Evolutionary conservation across 2,113 vertebrate species (phyloP).

Genomic region (Pyxicephalus adspersus): DNA sequence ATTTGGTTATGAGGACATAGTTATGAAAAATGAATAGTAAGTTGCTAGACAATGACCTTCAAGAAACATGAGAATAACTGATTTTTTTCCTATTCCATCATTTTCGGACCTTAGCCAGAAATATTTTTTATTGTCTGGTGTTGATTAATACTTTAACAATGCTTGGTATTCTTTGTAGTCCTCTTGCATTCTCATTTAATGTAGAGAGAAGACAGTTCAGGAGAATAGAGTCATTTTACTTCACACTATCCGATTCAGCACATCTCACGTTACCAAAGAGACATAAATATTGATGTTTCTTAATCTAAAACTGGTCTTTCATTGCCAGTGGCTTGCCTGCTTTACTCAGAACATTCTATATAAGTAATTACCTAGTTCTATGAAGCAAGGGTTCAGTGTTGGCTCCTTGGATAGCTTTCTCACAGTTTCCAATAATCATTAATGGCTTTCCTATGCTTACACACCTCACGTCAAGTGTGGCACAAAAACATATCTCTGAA

Average conservation of each 20-base stretch:
- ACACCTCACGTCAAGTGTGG: too few relatives aligned
- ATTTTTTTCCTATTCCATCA: too few relatives aligned
- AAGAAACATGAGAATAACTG: too few relatives aligned
- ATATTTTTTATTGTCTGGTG: too few relatives aligned
- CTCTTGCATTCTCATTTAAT: not conserved
- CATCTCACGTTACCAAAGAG: rapidly evolving
- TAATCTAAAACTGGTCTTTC: not conserved
- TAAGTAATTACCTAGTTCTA: not conserved
- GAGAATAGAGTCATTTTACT: not conserved
- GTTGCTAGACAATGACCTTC: too few relatives aligned
- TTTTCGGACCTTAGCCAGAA: too few relatives aligned
- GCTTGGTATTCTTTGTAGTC: too few relatives aligned
- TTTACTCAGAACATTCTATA: not conserved
- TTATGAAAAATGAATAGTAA: too few relatives aligned
- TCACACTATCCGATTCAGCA: not conserved
- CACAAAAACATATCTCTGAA: too few relatives aligned
- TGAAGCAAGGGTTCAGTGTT: slow-evolving; percentile 2
- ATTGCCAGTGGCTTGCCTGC: not conserved
- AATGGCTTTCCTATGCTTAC: not conserved
- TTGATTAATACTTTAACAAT: too few relatives aligned
- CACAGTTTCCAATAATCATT: slow-evolving; percentile 27
- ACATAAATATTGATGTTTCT: slow-evolving; percentile 29
- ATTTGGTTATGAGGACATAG: too few relatives aligned
- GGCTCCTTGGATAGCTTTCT: not conserved
- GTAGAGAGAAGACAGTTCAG: not conserved